Evolutionary conservation across 2,797 vertebrate species (phyloP).

Genomic region (Takifugu ocellatus): DNA sequence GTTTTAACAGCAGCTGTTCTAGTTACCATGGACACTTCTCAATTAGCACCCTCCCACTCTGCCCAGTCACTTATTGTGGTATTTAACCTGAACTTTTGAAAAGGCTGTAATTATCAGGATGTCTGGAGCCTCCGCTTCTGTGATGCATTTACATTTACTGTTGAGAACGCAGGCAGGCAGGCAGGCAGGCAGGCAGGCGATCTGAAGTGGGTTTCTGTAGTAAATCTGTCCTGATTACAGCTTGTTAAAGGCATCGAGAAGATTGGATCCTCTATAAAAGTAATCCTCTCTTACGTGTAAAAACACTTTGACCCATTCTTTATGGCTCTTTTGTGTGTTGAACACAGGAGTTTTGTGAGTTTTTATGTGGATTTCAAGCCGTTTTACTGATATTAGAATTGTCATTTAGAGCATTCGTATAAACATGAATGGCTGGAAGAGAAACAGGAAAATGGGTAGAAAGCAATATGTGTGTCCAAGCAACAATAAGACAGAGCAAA

Average conservation of each 20-base stretch:
- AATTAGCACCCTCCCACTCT: conserved; percentile 48
- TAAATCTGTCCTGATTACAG: conserved; percentile 44
- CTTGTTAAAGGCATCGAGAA: conserved; percentile 35
- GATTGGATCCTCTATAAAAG: conserved; percentile 16
- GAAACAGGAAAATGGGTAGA: not conserved
- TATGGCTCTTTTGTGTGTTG: not conserved
- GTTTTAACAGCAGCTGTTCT: conserved; percentile 68
- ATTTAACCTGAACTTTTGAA: conserved; percentile 65
- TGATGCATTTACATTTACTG: conserved; percentile 24
- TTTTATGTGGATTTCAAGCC: not conserved
- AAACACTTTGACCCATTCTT: conserved; percentile 18
- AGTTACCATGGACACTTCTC: conserved; percentile 65
- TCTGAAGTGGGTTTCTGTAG: conserved; percentile 13
- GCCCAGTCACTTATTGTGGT: conserved; percentile 45
- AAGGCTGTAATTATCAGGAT: conserved; percentile 51
- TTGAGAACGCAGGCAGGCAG: too few relatives aligned
- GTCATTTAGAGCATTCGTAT: not conserved
- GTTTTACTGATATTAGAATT: conserved; percentile 12
- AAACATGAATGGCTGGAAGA: not conserved
- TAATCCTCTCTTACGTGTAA: conserved; percentile 2
- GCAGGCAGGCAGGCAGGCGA: too few relatives aligned
- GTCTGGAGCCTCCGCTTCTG: conserved; percentile 18
- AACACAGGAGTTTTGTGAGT: not conserved
- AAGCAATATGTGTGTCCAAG: conserved; percentile 10
- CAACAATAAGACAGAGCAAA: conserved; percentile 18